These are phyloP conservation scores for Colius striatus DNA, from an alignment of 2,113 vertebrate genomes.

Conservation along the genomic window DNA sequence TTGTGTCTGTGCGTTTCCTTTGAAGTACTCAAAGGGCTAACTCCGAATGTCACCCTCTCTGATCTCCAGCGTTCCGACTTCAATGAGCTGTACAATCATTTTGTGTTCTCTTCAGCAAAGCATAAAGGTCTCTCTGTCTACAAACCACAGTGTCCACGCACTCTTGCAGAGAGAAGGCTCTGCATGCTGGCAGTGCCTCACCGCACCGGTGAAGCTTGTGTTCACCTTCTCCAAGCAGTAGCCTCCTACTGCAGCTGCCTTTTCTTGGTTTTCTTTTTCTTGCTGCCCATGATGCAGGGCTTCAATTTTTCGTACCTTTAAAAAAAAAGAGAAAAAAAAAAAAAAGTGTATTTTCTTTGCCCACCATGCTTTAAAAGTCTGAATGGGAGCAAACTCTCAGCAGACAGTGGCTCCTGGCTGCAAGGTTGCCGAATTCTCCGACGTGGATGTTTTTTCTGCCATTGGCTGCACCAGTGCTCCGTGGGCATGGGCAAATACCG, in stretches of 20 bases:
- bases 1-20: constrained; percentile 15
- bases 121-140: constrained; percentile 67
- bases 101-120: constrained; percentile 19
- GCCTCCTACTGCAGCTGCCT: constrained; percentile 68
- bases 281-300: constrained; percentile 64
- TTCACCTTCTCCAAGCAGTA: constrained; percentile 1
- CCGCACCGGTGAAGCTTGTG: constrained; percentile 12
- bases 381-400: constrained; percentile 42
- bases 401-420: constrained; percentile 30
- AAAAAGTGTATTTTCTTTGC: constrained; percentile 26
- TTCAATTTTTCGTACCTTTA: not conserved
- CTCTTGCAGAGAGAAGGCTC: constrained; percentile 52
- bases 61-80: constrained; percentile 36
- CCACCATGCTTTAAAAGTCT: constrained; percentile 59
- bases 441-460: constrained; percentile 57
- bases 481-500: constrained; percentile 6
- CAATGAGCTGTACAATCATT: constrained; percentile 56
- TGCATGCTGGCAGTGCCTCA: constrained; percentile 70
- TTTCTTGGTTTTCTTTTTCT: not conserved
- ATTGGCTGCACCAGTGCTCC: constrained; percentile 62
- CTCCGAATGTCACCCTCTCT: constrained; percentile 65
- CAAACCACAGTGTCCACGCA: constrained; percentile 28
- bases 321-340: not conserved
- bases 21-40: constrained; percentile 77
- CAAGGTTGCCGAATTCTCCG: constrained; percentile 43